phyloP scores from a whole-genome alignment of 2,888 invertebrate genomes.

The Ctenicera cuprea region DNA sequence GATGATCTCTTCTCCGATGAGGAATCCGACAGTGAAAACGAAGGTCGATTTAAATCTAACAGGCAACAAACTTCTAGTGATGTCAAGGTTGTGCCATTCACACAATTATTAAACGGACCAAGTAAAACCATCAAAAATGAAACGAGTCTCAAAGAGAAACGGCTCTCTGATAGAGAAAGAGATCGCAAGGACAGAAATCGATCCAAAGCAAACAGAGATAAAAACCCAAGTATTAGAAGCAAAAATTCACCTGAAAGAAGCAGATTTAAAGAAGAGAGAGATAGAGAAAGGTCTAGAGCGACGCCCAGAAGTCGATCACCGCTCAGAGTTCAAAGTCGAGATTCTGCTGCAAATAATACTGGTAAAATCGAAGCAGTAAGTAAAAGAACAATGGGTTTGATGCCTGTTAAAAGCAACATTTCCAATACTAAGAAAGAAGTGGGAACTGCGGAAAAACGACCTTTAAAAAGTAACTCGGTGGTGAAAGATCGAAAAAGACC shows the following conservation, averaged over 20 bases:
- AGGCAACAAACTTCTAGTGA: slow-evolving; percentile 42
- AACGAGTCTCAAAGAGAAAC: slow-evolving; percentile 18
- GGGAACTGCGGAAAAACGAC: slow-evolving; percentile 1
- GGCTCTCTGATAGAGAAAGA: slow-evolving; percentile 19
- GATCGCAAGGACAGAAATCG: slow-evolving; percentile 24
- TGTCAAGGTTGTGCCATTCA: slow-evolving; percentile 53
- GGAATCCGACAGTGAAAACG: slow-evolving; percentile 70
- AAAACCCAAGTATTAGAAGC: neutral
- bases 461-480: neutral
- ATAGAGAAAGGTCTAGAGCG: neutral
- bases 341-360: neutral
- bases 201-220: slow-evolving; percentile 25
- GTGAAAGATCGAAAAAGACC: slow-evolving; percentile 41
- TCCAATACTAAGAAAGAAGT: neutral
- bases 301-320: slow-evolving; percentile 32
- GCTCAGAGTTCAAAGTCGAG: neutral
- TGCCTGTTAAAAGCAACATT: neutral
- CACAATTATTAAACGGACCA: slow-evolving; percentile 53
- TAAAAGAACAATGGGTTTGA: neutral
- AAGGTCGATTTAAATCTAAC: slow-evolving; percentile 68
- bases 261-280: slow-evolving; percentile 29
- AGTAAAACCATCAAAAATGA: slow-evolving; percentile 40
- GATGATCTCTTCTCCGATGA: slow-evolving; percentile 70
- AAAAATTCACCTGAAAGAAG: slow-evolving; percentile 21
- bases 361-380: neutral